These are phyloP conservation scores for Talpa occidentalis DNA, from an alignment of 2,113 vertebrate species.

Conservation along the genomic window DNA sequence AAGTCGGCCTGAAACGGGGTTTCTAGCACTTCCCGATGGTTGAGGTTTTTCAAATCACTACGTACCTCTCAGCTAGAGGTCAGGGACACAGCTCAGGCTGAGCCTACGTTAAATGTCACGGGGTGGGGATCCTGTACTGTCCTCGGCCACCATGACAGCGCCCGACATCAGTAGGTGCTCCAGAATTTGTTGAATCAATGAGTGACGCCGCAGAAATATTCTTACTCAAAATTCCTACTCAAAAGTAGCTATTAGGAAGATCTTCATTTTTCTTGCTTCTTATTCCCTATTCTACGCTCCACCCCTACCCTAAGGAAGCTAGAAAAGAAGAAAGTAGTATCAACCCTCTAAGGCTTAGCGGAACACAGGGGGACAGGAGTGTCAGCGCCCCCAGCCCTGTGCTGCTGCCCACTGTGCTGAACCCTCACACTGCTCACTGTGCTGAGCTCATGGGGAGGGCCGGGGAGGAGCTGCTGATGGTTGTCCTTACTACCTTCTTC, in stretches of 20 bases:
- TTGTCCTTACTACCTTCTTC: not conserved
- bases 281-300: not conserved
- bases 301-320: not conserved
- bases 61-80: not conserved
- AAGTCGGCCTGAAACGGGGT: not conserved
- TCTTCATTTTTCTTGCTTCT: not conserved
- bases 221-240: slow-evolving; percentile 12
- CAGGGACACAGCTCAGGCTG: not conserved
- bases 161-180: not conserved
- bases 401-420: not conserved
- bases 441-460: not conserved
- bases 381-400: not conserved
- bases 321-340: not conserved
- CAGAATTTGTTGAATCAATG: not conserved
- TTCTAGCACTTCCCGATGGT: not conserved
- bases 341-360: not conserved
- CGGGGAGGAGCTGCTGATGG: not conserved
- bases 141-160: not conserved
- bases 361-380: not conserved
- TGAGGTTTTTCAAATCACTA: not conserved
- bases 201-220: not conserved
- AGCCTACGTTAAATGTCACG: no score
- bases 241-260: not conserved
- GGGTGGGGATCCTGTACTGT: not conserved
- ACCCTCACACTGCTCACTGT: not conserved